A percentile compares a stretch with the other conserved stretches of the same genome.
phyloP scores from a whole-genome alignment of 2,113 vertebrate species.

The Lamprotornis superbus region DNA sequence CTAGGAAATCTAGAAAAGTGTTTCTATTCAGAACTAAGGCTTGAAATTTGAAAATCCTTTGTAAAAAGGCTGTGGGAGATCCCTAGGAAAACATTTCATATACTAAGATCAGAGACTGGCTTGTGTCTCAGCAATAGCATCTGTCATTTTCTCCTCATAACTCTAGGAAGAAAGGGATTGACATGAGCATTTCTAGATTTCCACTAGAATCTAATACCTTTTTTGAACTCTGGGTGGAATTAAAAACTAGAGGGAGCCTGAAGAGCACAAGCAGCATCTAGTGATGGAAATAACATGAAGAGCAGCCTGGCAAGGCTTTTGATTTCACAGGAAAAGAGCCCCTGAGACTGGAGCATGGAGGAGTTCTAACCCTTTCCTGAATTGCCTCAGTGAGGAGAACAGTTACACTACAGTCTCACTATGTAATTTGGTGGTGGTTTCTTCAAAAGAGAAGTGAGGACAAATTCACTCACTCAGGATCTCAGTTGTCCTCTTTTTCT shows the following conservation, averaged over 20 bases:
- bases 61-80: background rate
- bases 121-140: background rate
- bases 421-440: background rate
- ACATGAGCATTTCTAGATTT: background rate
- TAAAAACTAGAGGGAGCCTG: background rate
- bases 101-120: background rate
- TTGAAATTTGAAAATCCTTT: background rate
- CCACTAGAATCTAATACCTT: background rate
- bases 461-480: background rate
- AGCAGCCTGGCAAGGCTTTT: background rate
- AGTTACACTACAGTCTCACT: background rate
- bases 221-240: background rate
- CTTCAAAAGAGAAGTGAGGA: constrained; percentile 30
- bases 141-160: background rate
- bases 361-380: constrained; percentile 22
- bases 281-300: background rate
- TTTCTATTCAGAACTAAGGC: background rate
- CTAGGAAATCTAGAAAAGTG: background rate
- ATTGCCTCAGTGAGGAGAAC: background rate
- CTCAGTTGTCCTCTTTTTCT: background rate
- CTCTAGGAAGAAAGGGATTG: background rate
- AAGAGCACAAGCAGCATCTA: background rate
- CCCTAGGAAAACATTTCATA: background rate
- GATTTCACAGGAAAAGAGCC: background rate
- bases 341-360: background rate